Percentiles rank a stretch among this genome's conserved stretches.
These are phyloP conservation scores for Artemia franciscana DNA, from an alignment of 1,140 invertebrate genomes.

Conservation along the genomic window DNA sequence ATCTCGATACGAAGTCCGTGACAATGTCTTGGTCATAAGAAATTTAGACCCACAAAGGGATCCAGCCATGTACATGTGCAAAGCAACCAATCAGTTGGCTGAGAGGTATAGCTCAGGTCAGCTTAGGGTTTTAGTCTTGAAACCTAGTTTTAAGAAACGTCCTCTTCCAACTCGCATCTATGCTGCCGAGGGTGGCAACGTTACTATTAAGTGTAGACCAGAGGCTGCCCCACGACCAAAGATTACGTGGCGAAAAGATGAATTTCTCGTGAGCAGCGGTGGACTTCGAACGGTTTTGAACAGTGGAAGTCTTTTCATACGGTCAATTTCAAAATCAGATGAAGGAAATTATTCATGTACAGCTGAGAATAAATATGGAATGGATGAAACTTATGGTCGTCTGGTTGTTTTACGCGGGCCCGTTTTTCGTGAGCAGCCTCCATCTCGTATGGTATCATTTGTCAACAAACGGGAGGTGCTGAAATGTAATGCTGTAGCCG, in stretches of 20 bases:
- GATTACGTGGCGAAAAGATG: constrained; percentile 79
- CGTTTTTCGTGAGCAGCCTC: constrained; percentile 33
- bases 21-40: constrained; percentile 65
- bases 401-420: constrained; percentile 55
- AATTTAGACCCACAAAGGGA: constrained; percentile 50
- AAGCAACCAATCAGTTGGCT: constrained; percentile 67
- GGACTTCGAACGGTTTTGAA: constrained; percentile 51
- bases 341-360: constrained; percentile 69
- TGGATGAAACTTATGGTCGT: constrained; percentile 48
- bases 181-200: constrained; percentile 69
- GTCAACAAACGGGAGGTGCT: constrained; percentile 45
- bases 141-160: constrained; percentile 44
- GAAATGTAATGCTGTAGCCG: constrained; percentile 51
- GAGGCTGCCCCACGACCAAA: constrained; percentile 76
- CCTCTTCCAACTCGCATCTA: constrained; percentile 69
- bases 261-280: constrained; percentile 44
- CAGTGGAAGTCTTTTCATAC: constrained; percentile 62
- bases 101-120: constrained; percentile 67
- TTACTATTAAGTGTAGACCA: constrained; percentile 72
- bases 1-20: constrained; percentile 39
- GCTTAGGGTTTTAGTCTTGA: constrained; percentile 49
- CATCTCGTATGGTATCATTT: constrained; percentile 33
- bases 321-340: constrained; percentile 60
- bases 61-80: constrained; percentile 88
- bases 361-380: constrained; percentile 58